A percentile compares a stretch with the other conserved stretches of the same genome.
Conservation (phyloP, 2,888 invertebrate species). For the Eupithecia abbreviata region DNA sequence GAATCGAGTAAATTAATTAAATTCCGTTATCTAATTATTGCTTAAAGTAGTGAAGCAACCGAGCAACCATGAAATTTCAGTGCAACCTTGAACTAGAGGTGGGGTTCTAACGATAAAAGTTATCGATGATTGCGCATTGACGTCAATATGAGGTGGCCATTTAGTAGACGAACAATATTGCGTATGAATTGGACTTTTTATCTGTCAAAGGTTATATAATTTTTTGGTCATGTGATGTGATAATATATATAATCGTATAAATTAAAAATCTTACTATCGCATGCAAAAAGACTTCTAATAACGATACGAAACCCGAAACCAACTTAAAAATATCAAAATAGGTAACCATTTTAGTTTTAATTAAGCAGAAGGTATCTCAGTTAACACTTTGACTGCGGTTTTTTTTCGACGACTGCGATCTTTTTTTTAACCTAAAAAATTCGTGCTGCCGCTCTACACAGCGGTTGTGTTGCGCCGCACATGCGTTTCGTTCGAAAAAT, state of each 20-base stretch:
- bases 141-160: slow-evolving; percentile 15
- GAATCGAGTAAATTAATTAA: slow-evolving; percentile 31
- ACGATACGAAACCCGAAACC: not conserved
- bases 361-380: not conserved
- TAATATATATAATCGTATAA: not conserved
- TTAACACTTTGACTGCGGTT: too few species aligned
- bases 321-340: not conserved
- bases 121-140: slow-evolving; percentile 14
- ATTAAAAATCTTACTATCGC: too few species aligned
- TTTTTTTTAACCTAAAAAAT: too few species aligned
- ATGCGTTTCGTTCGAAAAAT: too few species aligned
- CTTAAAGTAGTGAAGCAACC: not conserved
- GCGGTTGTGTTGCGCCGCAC: too few species aligned
- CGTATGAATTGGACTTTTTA: slow-evolving; percentile 3
- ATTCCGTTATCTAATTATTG: slow-evolving; percentile 32
- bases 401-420: too few species aligned
- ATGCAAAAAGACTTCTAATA: not conserved
- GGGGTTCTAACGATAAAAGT: slow-evolving; percentile 29
- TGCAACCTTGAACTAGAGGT: slow-evolving; percentile 65
- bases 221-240: not conserved
- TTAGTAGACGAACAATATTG: not conserved
- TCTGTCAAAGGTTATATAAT: slow-evolving; percentile 2
- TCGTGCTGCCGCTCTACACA: too few species aligned
- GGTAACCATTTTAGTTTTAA: not conserved
- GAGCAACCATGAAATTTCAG: slow-evolving; percentile 56